Conservation (phyloP, 2,797 vertebrate genomes). For the Adelosebastes latens region DNA sequence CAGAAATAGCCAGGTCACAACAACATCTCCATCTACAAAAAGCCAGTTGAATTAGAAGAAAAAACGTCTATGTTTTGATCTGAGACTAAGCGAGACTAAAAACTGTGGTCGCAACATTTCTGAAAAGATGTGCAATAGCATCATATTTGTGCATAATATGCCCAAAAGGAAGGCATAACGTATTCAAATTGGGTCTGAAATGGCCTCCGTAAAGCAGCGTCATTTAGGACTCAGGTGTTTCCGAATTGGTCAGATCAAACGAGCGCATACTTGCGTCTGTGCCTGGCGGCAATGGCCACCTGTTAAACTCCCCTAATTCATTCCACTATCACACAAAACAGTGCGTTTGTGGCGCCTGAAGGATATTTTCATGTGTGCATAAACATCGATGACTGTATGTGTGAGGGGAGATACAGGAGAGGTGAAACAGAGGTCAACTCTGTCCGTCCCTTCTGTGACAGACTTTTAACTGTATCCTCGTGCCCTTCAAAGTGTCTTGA, state of each 20-base stretch:
- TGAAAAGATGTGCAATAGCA: constrained; percentile 11
- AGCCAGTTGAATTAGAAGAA: background rate
- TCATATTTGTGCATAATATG: constrained; percentile 13
- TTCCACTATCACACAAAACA: constrained; percentile 35
- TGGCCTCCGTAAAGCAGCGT: constrained; percentile 39
- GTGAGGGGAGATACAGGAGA: constrained; percentile 22
- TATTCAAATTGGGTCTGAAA: constrained; percentile 37
- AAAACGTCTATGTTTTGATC: background rate
- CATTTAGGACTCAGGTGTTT: constrained; percentile 59
- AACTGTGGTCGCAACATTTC: constrained; percentile 4
- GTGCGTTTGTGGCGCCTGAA: constrained; percentile 12
- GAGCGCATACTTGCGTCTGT: constrained; percentile 41
- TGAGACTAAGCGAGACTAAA: background rate
- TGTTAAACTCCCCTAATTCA: constrained; percentile 64
- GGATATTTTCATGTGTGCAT: constrained; percentile 14
- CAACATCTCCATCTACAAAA: constrained; percentile 10
- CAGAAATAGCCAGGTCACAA: constrained; percentile 15
- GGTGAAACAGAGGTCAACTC: constrained; percentile 59
- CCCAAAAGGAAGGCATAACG: constrained; percentile 14
- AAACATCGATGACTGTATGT: constrained; percentile 12
- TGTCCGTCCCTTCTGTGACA: constrained; percentile 38
- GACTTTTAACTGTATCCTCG: constrained; percentile 55
- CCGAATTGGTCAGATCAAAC: constrained; percentile 47
- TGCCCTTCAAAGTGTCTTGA: constrained; percentile 68
- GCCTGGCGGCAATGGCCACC: constrained; percentile 51